Evolutionary conservation across 2,113 vertebrate genomes (phyloP).

Genomic region (Mionectes macconnelli): DNA sequence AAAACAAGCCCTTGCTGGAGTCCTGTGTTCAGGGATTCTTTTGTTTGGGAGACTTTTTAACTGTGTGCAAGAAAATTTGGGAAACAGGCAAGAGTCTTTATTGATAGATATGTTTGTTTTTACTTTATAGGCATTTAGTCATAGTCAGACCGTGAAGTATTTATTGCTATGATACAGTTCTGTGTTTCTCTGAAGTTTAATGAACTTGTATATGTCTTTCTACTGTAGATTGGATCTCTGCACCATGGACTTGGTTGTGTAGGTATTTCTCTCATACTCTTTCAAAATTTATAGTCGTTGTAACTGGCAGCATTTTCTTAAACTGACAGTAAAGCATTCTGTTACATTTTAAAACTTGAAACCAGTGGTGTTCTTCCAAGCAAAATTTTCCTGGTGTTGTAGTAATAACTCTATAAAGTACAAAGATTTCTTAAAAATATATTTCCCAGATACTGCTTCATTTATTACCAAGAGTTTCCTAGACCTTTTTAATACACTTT

Average conservation of each 20-base stretch:
- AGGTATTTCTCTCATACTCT: constrained; percentile 73
- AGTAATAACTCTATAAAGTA: background rate
- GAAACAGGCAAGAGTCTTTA: background rate
- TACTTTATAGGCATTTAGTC: constrained; percentile 57
- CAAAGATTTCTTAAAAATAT: background rate
- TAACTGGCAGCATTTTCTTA: background rate
- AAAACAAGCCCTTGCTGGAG: background rate
- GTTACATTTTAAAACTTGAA: background rate
- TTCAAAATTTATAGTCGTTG: background rate
- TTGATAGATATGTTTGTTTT: constrained; percentile 49
- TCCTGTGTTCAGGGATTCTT: background rate
- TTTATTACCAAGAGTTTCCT: background rate
- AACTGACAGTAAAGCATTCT: background rate
- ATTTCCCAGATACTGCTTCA: background rate
- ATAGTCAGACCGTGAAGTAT: constrained; percentile 15
- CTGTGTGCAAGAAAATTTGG: background rate
- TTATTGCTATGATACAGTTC: constrained; percentile 57
- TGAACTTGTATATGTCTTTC: constrained; percentile 65
- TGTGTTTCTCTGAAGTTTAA: constrained; percentile 68
- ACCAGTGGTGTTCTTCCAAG: background rate
- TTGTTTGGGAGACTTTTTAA: background rate
- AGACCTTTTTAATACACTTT: background rate
- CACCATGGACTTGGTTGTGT: constrained; percentile 97
- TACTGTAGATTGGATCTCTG: constrained; percentile 90
- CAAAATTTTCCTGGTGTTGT: background rate